A percentile compares a stretch with the other conserved stretches of the same genome.
phyloP scores from a whole-genome alignment of 64 coral and sea anemone species.

The Pachyseris speciosa region DNA sequence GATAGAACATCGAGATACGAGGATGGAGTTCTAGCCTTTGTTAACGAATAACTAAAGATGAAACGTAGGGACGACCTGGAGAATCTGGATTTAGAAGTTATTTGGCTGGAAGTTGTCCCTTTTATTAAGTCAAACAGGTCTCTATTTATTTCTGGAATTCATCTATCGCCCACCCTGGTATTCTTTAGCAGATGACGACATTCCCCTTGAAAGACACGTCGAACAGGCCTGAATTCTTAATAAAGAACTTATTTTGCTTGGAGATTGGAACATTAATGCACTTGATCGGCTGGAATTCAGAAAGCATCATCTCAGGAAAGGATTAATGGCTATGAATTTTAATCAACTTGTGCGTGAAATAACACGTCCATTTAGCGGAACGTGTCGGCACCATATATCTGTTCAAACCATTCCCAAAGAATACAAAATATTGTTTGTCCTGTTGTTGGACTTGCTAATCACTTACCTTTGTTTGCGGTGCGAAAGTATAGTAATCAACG shows the following conservation, averaged over 20 bases:
- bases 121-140: constrained; percentile 21
- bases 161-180: constrained; percentile 18
- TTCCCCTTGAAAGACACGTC: constrained; percentile 4
- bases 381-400: constrained; percentile 37
- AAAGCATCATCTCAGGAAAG: constrained; percentile 32
- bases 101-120: constrained; percentile 39
- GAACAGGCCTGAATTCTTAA: no score
- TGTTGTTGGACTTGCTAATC: constrained; percentile 8
- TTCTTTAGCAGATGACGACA: neutral
- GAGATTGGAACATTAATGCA: neutral
- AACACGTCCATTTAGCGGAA: constrained; percentile 17
- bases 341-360: constrained; percentile 25
- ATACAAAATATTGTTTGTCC: constrained; percentile 8
- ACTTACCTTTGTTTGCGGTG: constrained; percentile 51
- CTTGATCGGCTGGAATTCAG: neutral
- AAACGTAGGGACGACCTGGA: constrained; percentile 18
- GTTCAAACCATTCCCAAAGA: neutral
- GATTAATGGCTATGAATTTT: constrained; percentile 39
- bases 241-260: neutral
- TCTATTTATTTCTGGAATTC: neutral
- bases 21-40: constrained; percentile 17
- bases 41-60: neutral
- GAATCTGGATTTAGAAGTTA: neutral
- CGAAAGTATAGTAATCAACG: neutral
- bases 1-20: neutral